phyloP scores from a whole-genome alignment of 2,797 vertebrate species.

The Acrossocheilus fasciatus region DNA sequence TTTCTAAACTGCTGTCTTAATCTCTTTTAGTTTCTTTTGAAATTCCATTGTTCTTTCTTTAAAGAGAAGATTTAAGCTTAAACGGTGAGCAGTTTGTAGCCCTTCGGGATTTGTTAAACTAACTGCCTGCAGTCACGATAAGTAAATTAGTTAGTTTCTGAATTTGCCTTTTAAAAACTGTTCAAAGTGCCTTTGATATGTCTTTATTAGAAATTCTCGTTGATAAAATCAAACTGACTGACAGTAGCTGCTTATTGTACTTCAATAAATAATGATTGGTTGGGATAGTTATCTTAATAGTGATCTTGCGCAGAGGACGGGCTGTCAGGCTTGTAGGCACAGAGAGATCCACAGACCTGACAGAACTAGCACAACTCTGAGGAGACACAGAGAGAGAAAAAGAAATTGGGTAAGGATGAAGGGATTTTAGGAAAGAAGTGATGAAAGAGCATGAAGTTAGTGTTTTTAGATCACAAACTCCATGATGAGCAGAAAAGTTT shows the following conservation, averaged over 20 bases:
- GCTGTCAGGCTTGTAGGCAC: conserved; percentile 28
- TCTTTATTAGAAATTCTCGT: conserved; percentile 50
- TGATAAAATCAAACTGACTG: conserved; percentile 56
- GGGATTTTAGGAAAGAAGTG: not conserved
- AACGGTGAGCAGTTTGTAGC: conserved; percentile 36
- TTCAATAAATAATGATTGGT: conserved; percentile 60
- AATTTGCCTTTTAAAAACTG: conserved; percentile 24
- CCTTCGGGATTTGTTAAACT: conserved; percentile 24
- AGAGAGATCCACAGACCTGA: conserved; percentile 44
- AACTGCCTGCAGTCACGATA: conserved; percentile 16
- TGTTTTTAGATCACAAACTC: conserved; percentile 16
- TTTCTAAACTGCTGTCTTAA: not conserved
- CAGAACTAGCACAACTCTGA: conserved; percentile 45
- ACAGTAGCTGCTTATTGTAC: conserved; percentile 52
- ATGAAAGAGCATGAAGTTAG: not conserved
- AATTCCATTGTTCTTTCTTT: not conserved
- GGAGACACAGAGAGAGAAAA: conserved; percentile 24
- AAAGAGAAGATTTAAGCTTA: not conserved
- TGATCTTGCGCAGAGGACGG: conserved; percentile 42
- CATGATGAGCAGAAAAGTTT: not conserved
- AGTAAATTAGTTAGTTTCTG: conserved; percentile 18
- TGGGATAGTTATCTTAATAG: conserved; percentile 48
- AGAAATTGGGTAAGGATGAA: conserved; percentile 10
- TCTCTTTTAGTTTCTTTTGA: not conserved
- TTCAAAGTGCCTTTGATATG: conserved; percentile 42